Conservation (phyloP, 2,113 vertebrate species). For the Canis aureus region DNA sequence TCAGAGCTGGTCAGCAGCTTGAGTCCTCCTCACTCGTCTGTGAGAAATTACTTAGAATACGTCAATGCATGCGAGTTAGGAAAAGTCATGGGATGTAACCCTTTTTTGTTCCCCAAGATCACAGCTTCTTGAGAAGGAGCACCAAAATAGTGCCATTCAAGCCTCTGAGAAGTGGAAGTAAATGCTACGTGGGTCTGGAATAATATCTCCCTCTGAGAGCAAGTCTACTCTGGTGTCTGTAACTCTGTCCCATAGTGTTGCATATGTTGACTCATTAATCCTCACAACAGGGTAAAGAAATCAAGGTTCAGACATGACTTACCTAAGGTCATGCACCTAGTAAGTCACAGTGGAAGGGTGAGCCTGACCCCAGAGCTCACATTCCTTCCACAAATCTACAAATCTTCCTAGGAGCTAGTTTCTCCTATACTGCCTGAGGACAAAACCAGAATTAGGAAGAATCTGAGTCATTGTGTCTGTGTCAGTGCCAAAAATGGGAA, state of each 20-base stretch:
- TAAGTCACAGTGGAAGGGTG: neutral
- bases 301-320: neutral
- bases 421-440: neutral
- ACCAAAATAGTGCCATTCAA: neutral
- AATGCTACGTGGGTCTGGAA: neutral
- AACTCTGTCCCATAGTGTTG: neutral
- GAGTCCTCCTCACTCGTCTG: neutral
- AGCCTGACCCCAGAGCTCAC: neutral
- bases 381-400: neutral
- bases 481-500: neutral
- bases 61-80: neutral
- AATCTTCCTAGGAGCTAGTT: neutral
- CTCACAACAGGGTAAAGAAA: neutral
- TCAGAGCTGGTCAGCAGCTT: neutral
- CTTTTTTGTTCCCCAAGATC: neutral
- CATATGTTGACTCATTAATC: neutral
- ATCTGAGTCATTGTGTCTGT: neutral
- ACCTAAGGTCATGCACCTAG: neutral
- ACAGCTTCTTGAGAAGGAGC: neutral
- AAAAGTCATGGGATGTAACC: neutral
- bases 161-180: neutral
- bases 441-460: neutral
- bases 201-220: neutral
- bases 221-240: neutral
- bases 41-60: neutral